Conservation (phyloP, 53 echinoderm and acorn worm species). For the Holothuria leucospilota region DNA sequence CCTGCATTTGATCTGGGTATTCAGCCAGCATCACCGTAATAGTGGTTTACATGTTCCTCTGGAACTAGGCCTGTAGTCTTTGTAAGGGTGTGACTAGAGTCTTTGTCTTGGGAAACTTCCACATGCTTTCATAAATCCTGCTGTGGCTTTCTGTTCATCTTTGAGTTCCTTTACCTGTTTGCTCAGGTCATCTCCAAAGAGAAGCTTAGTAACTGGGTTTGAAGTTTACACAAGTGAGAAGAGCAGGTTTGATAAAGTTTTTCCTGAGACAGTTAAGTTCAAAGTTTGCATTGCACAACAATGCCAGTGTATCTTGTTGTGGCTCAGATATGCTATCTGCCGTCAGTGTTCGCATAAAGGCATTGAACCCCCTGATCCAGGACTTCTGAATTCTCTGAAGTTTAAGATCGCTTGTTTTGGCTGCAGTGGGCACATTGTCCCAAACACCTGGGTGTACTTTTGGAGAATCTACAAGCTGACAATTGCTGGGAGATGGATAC, state of each 20-base stretch:
- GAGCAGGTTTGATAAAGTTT: slow-evolving; percentile 53
- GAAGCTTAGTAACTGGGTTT: background rate
- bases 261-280: slow-evolving; percentile 50
- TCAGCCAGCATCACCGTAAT: background rate
- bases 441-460: slow-evolving; percentile 40
- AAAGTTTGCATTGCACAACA: slow-evolving; percentile 14
- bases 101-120: background rate
- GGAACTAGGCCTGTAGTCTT: background rate
- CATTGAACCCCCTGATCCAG: background rate
- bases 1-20: slow-evolving; percentile 14
- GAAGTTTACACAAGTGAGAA: slow-evolving; percentile 57
- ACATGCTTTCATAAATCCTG: slow-evolving; percentile 16
- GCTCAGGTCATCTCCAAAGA: too few relatives aligned
- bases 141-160: too few relatives aligned
- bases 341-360: background rate
- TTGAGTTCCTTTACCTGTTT: too few relatives aligned
- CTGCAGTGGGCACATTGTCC: slow-evolving; percentile 11
- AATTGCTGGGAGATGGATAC: slow-evolving; percentile 34
- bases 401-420: slow-evolving; percentile 25
- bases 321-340: slow-evolving; percentile 20
- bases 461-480: slow-evolving; percentile 15
- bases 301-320: slow-evolving; percentile 36
- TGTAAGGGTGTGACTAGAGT: background rate
- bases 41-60: background rate
- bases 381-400: slow-evolving; percentile 6